Evolutionary conservation across 30 jellyfish, hydroid and myxozoan species (phyloP).

Genomic region (Pseudorhiza aurosa): DNA sequence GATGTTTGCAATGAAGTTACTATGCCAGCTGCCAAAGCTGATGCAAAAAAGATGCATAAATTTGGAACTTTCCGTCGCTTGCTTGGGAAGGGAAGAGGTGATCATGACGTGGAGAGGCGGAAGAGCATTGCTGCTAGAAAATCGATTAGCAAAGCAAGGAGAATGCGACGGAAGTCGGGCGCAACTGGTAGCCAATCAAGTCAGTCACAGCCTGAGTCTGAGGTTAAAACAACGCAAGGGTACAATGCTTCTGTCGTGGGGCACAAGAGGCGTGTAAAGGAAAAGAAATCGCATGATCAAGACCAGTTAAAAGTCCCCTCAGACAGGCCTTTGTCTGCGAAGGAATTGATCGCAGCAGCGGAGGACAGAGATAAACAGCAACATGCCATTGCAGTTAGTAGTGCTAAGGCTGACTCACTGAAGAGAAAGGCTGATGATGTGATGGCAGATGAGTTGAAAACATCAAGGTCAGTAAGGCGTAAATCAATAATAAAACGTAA

Average conservation of each 20-base stretch:
- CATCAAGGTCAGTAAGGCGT: slow-evolving; percentile 79
- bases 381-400: background rate
- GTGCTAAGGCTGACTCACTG: slow-evolving; percentile 39
- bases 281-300: background rate
- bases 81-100: slow-evolving; percentile 69
- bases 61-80: slow-evolving; percentile 39
- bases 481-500: slow-evolving; percentile 33
- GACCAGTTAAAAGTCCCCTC: background rate
- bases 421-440: slow-evolving; percentile 70
- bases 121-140: slow-evolving; percentile 73
- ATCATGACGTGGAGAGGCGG: slow-evolving; percentile 52
- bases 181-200: slow-evolving; percentile 37
- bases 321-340: slow-evolving; percentile 25
- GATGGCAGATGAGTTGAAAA: slow-evolving; percentile 2
- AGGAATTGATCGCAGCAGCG: slow-evolving; percentile 77
- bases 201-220: slow-evolving; percentile 32
- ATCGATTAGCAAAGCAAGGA: slow-evolving; percentile 64
- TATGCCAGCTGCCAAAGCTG: background rate
- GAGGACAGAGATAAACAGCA: slow-evolving; percentile 66
- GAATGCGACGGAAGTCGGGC: slow-evolving; percentile 63
- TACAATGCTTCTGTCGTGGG: slow-evolving; percentile 5
- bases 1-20: background rate
- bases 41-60: slow-evolving; percentile 6
- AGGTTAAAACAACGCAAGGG: background rate
- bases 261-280: slow-evolving; percentile 1